Evolutionary conservation across 1,140 invertebrate genomes (phyloP).

Genomic region (Ceratitis capitata): DNA sequence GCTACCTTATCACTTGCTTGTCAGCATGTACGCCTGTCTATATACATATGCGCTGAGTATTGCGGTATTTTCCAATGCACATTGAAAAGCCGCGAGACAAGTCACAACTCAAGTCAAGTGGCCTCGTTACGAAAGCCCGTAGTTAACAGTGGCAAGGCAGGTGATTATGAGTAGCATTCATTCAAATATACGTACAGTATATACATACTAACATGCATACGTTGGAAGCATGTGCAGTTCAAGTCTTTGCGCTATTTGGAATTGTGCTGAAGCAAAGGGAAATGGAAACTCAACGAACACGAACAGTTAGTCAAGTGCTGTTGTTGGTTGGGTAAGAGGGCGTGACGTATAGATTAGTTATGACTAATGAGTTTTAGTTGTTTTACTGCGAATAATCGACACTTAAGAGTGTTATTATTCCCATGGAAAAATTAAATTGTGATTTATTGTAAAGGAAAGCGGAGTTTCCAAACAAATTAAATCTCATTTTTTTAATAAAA

Average conservation of each 20-base stretch:
- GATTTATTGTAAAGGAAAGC: too few species aligned
- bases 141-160: neutral
- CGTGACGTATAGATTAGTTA: neutral
- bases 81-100: neutral
- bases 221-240: neutral
- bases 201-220: too few species aligned
- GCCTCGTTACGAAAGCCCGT: conserved; percentile 16
- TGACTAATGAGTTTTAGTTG: neutral
- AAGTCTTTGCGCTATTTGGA: neutral
- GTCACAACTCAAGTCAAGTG: neutral
- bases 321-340: neutral
- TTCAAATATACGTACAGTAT: too few species aligned
- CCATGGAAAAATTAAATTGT: too few species aligned
- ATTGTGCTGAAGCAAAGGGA: neutral
- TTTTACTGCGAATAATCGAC: neutral
- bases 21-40: neutral
- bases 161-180: neutral
- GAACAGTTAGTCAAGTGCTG: too few species aligned
- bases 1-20: neutral
- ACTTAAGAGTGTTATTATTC: neutral
- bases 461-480: too few species aligned
- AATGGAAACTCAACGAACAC: neutral
- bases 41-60: neutral
- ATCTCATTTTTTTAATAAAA: too few species aligned
- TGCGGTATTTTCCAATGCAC: neutral